These are phyloP conservation scores for Malurus splendens DNA, from an alignment of 2,797 vertebrate genomes.

Conservation along the genomic window DNA sequence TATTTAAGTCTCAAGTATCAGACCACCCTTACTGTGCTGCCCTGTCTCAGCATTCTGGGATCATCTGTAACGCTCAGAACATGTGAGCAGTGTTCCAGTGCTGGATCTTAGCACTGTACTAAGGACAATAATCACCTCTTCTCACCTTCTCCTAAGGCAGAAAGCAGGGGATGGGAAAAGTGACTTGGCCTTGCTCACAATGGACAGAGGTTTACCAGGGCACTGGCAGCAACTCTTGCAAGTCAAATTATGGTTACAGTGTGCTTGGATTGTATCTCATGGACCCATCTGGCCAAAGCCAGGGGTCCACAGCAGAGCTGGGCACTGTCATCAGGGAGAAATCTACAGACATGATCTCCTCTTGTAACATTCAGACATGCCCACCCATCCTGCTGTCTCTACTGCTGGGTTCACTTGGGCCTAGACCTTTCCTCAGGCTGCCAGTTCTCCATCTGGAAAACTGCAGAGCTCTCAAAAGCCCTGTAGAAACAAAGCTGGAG, in stretches of 20 bases:
- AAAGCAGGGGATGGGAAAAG: not conserved
- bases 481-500: not conserved
- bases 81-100: not conserved
- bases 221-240: not conserved
- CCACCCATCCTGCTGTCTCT: not conserved
- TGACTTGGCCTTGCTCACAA: not conserved
- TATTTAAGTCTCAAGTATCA: not conserved
- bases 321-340: not conserved
- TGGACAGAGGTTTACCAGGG: not conserved
- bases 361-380: not conserved
- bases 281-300: not conserved
- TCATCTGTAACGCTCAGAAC: not conserved
- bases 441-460: not conserved
- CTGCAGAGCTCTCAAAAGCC: not conserved
- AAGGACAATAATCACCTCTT: not conserved
- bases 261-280: not conserved
- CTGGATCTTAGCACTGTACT: not conserved
- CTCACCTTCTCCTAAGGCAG: not conserved
- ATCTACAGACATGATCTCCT: not conserved
- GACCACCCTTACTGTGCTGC: not conserved
- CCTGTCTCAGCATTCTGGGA: not conserved
- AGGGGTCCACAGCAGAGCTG: not conserved
- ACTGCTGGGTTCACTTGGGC: not conserved
- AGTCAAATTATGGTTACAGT: not conserved
- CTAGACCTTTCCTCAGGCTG: not conserved